Percentiles rank a stretch among this genome's conserved stretches.
Conservation (phyloP, 2,797 vertebrate species). For the Tiaroga cobitis region DNA sequence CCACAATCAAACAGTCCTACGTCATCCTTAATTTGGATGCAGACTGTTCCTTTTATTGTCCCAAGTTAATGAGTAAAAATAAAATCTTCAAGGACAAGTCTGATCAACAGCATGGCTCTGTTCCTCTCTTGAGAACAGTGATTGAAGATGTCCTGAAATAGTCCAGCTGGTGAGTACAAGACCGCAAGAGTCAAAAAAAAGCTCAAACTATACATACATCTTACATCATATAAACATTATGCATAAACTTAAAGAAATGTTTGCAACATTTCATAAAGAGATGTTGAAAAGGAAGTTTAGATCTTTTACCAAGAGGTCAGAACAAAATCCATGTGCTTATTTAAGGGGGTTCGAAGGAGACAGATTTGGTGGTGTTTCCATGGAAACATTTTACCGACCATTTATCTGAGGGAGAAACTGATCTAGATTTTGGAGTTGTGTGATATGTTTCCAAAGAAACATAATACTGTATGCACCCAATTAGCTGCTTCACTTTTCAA, state of each 20-base stretch:
- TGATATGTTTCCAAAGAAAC: conserved; percentile 17
- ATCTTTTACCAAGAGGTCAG: conserved; percentile 62
- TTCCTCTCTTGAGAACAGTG: conserved; percentile 64
- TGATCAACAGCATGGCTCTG: conserved; percentile 65
- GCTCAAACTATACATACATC: not conserved
- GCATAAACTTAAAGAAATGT: conserved; percentile 56
- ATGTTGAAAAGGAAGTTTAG: conserved; percentile 61
- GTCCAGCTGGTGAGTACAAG: conserved; percentile 58
- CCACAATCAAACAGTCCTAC: not conserved
- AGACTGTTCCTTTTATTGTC: conserved; percentile 65
- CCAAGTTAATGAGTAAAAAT: conserved; percentile 70
- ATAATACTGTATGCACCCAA: not conserved
- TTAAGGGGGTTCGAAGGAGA: conserved; percentile 60
- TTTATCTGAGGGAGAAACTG: conserved; percentile 63
- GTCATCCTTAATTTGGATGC: conserved; percentile 53
- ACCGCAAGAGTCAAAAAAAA: conserved; percentile 39
- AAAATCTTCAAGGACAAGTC: conserved; percentile 67
- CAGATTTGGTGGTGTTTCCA: conserved; percentile 76
- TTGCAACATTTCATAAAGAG: conserved; percentile 57
- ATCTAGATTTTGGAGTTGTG: conserved; percentile 27
- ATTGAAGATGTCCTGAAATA: conserved; percentile 70
- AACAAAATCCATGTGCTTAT: conserved; percentile 48
- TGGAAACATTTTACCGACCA: conserved; percentile 78
- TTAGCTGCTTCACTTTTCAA: conserved; percentile 9
- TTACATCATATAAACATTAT: conserved; percentile 51